Evolutionary conservation across 2,888 invertebrate species (phyloP), one percentile per base, ranked within the genome.

Genomic region (Ephialtes manifestator): DNA sequence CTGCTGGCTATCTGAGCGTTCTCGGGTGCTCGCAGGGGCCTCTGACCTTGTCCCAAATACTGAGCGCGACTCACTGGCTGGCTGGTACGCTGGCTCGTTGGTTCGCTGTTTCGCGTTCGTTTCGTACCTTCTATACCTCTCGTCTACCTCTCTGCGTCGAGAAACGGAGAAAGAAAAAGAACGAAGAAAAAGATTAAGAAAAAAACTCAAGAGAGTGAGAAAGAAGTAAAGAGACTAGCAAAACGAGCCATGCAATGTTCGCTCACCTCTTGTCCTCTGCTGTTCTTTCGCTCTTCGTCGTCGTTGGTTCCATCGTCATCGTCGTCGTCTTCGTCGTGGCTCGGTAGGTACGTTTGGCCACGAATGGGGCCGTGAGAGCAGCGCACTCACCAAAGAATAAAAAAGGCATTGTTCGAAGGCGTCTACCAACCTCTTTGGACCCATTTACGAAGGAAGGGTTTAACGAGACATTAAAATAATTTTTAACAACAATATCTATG

Each of bases 41-140:
- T 94, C 93, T 94, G 94, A 94, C 94, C 94, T 94, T 94, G 94
- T 94, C 94, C 94, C 93, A 94, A 94, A 94, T 94, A 94, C 93
- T 93, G 90, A 84, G 83, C 86, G 87, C 90, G 87, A 89, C 91
- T 74, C 48, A 72, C 72, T 90, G 89, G 90, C 91, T 91, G 89
- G 90, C 90, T 90, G 86, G 87, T 86, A 90, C 87, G 87, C 83
- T 84, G 89, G 85, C 87, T 89, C 87, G 83, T 83, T 88, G 86
- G 89, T 88, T 87, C 87, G 88, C 88, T 86, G 87, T 86, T 87
- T 90, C 87, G 87, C 87, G 80, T 83, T 85, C 76, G 58, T 83
- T 87, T 70, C 77, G 68, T 58, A 55, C 53, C 63, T 68, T 79
- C 68, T 48, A 70, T 71, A 70, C 81, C 79, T 85, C 67, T 85